Evolutionary conservation across 2,113 vertebrate genomes (phyloP), one percentile per base, ranked within the genome.

Genomic region (Balaenoptera acutorostrata): DNA sequence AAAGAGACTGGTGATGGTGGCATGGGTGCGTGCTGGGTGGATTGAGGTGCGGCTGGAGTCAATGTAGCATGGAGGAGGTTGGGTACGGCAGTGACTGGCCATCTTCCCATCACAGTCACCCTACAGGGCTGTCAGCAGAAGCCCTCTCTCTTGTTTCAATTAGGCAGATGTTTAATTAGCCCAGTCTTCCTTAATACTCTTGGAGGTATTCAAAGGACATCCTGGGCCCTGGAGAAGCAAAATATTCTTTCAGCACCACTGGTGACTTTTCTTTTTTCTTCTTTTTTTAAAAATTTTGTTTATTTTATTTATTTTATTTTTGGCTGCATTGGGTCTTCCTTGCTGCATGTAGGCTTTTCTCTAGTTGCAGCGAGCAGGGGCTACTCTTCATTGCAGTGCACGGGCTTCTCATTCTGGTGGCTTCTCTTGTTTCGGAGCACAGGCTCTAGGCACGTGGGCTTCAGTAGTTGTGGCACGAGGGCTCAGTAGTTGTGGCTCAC

Each of bases 311-410:
- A 52, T 52, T 52, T 52, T 52, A 52, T 52, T 17, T 52, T 52
- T 52, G 49, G 49, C 49, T 52, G 49, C 49, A 52, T 52, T 52
- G 52, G 17, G 52, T 52, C 52, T 52, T 52, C 52, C 52, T 52
- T 52, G 52, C 15, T 18, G 5, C 52, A 52, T 52, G 52, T 52
- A 52, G 14, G 52, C 5, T 52, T 52, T 52, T 52, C 52, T 52
- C 15, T 52, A 52, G 52, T 18, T 52, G 52, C 0, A 5, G 52
- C 5, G 5, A 52, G 52, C 1, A 1, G 52, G 15, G 17, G 15
- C 52, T 52, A 52, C 52, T 6, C 15, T 52, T 52, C 15, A 0
- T 18, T 52, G 5, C 1, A 0, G 15, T 52, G 15, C 52, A 0
- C 1, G 52, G 52, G 52, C 5, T 52, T 52, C 52, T 52, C 52